Base-by-base conservation (phyloP, 2,797 vertebrate species). In the Helarctos malayanus region DNA sequence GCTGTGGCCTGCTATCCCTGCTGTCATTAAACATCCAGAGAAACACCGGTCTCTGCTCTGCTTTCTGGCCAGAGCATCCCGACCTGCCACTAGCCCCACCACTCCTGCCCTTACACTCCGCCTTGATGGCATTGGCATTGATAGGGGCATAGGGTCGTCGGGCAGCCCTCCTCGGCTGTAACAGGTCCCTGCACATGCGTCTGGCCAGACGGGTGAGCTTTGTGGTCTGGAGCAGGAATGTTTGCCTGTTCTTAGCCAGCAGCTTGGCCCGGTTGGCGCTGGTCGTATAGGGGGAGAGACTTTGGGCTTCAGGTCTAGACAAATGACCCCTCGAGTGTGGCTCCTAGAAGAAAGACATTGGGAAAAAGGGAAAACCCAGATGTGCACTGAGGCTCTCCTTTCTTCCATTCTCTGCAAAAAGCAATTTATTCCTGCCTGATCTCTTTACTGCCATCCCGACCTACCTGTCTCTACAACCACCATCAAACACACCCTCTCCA, bases 61-160 rank as follows among this genome's bases (percentile, higher is more conserved):
- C 25, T 45, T 88, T 82, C 85, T 75, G 57, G 71, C 41, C 75
- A 71, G 15, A 86, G 38, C 52, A 68, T 32, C 82, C 82, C 3
- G 27, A n/a, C 80, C 61, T 35, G 9, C 61, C 56, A 38, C 69
- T 3, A 63, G 23, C 38, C 71, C 69, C 21, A 16, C 16, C 45
- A 23, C n/a, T 7, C 11, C 29, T 38, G 32, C 41, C 86, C 99
- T 93, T 98, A 99, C 99, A 99, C 99, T 99, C 99, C 0, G 99
- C 99, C 98, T 99, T 99, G 97, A 99, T 99, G 2, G 99, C 99
- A 6, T 99, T 99, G 97, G 99, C 99, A 10, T 99, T 99, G 98
- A 99, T 99, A 52, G 99, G 99, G 10, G 99, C 99, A 1, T 99
- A 99, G 29, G 99, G 99, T 9, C 99, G 98, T 0, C 99, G 99